Percentiles rank a stretch among this genome's conserved stretches.
Evolutionary conservation across 35 echinoderm and acorn worm genomes (phyloP).

Genomic region (Amphiura filiformis): DNA sequence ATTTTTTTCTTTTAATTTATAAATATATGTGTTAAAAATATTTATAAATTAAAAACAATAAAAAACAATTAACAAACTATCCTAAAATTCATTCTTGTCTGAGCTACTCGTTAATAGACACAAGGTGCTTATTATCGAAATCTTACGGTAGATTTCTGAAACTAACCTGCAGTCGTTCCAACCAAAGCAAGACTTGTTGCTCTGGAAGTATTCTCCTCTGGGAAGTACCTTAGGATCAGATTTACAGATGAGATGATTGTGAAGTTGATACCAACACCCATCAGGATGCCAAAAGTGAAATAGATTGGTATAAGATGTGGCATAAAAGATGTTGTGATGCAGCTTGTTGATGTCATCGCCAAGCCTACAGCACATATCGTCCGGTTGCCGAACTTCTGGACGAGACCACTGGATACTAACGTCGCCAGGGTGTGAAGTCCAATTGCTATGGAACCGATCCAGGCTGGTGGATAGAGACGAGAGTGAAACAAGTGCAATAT

Average conservation of each 20-base stretch:
- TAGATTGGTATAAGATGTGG: conserved; percentile 56
- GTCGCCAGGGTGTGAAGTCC: conserved; percentile 84
- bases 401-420: conserved; percentile 65
- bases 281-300: conserved; percentile 74
- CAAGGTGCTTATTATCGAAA: no score
- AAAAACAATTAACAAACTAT: no score
- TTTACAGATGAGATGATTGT: conserved; percentile 74
- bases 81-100: no score
- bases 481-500: conserved; percentile 1
- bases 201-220: conserved; percentile 69
- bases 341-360: conserved; percentile 55
- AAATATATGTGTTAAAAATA: no score
- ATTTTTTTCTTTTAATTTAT: no score
- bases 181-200: conserved; percentile 73
- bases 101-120: no score
- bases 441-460: conserved; percentile 90
- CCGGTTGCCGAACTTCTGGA: conserved; percentile 55
- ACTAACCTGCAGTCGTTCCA: conserved; percentile 71
- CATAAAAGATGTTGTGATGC: conserved; percentile 62
- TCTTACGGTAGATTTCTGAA: no score
- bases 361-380: conserved; percentile 54
- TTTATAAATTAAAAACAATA: no score
- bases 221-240: conserved; percentile 83
- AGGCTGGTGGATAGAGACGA: conserved; percentile 47
- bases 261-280: conserved; percentile 83